A percentile compares a stretch with the other conserved stretches of the same genome.
These are phyloP conservation scores for Capreolus pygargus DNA, from an alignment of 2,113 vertebrate genomes.

Conservation along the genomic window DNA sequence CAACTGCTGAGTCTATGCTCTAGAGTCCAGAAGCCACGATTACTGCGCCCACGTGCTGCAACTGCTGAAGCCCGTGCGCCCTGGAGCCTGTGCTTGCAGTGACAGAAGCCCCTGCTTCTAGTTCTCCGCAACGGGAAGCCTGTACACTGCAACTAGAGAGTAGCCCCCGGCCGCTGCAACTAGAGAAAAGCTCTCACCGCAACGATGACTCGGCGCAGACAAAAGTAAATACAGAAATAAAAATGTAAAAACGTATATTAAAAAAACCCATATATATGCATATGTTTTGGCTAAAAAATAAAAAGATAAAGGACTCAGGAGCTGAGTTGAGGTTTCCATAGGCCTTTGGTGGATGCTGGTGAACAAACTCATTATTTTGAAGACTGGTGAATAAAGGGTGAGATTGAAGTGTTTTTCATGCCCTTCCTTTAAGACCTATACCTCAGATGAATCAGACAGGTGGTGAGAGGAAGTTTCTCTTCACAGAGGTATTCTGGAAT, in stretches of 20 bases:
- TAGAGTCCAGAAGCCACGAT: too few species aligned
- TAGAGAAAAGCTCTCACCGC: neutral
- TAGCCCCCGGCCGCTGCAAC: fast-evolving
- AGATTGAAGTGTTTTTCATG: neutral
- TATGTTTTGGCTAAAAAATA: neutral
- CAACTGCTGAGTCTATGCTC: too few species aligned
- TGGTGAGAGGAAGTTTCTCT: neutral
- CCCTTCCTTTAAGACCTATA: neutral
- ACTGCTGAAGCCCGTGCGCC: neutral
- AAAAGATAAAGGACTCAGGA: neutral
- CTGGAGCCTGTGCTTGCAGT: neutral
- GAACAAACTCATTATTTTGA: neutral
- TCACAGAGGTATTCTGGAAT: neutral
- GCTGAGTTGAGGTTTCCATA: neutral
- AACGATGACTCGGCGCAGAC: neutral
- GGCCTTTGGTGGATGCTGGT: neutral
- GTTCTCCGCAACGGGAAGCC: neutral
- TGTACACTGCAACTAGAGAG: neutral
- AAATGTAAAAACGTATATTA: neutral
- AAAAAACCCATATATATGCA: neutral
- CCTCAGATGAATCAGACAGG: neutral
- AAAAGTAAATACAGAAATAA: neutral
- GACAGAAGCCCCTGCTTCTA: neutral
- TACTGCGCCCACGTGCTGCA: neutral
- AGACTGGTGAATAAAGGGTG: neutral